Base-by-base conservation (phyloP, 2,888 invertebrate genomes). In the Philaethria dido region DNA sequence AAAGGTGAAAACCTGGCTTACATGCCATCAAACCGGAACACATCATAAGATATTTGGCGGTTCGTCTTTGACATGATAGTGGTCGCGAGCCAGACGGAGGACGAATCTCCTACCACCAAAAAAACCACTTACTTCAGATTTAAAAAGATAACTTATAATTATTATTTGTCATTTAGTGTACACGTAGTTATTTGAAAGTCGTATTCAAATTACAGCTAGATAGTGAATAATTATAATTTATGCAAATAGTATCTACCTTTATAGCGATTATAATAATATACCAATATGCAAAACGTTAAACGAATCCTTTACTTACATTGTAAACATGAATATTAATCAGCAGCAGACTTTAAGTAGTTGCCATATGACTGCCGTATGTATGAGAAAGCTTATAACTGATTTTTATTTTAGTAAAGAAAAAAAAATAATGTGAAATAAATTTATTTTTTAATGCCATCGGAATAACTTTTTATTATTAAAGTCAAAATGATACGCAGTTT, bases 111-210 rank as follows among this genome's bases (percentile, higher is more conserved):
- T n/a, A n/a, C n/a, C n/a, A n/a, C n/a, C n/a, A n/a, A n/a, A n/a
- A n/a, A n/a, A n/a, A n/a, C n/a, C n/a, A n/a, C n/a, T n/a, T 16
- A 55, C 42, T 66, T 61, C 48, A 48, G 50, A 57, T 50, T 57
- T 64, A 50, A 69, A 64, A 62, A 67, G 57, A 42, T 42, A 64
- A 55, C 61, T 50, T 36, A 48, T 50, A 50, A 48, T 48, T 39
- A 67, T 67, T 69, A 69, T 61, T 39, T 50, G 45, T 64, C 59
- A 62, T 65, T 62, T 16, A 62, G 64, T 65, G 44, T 62, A 54
- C 48, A 60, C 66, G 57, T 57, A 52, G 62, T 47, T 14, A 62
- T 62, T 60, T 64, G 48, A 68, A 65, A 69, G 64, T 57, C 11
- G 47, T 39, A 62, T 22, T 67, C n/a, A 47, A 36, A 55, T 55